Percentiles rank a stretch among this genome's conserved stretches.
phyloP scores from a whole-genome alignment of 2,797 vertebrate genomes.

The Ctenopoma multispine region DNA sequence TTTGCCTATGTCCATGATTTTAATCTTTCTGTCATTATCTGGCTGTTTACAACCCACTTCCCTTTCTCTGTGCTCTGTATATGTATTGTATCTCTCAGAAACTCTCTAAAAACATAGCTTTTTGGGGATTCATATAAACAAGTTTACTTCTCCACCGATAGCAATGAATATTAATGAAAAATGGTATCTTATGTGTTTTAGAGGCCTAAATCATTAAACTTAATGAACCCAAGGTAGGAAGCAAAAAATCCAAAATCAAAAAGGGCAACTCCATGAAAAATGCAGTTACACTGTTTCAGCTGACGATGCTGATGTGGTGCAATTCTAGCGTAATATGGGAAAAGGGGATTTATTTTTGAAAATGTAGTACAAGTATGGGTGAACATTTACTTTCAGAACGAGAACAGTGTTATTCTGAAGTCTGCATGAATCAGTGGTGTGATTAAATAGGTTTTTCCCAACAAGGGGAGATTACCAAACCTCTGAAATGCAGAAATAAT shows the following conservation, averaged over 20 bases:
- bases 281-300: not conserved
- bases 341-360: not conserved
- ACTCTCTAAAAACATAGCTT: slow-evolving; percentile 7
- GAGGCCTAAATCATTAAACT: slow-evolving; percentile 2
- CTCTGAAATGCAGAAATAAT: not conserved
- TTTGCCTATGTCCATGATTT: not conserved
- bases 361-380: not conserved
- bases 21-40: not conserved
- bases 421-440: not conserved
- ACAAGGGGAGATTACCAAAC: slow-evolving; percentile 6
- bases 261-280: not conserved
- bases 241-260: slow-evolving; percentile 8
- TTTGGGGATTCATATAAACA: slow-evolving; percentile 15
- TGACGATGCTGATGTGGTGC: not conserved
- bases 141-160: slow-evolving; percentile 9
- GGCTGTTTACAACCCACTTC: not conserved
- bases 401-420: not conserved
- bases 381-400: not conserved
- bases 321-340: not conserved
- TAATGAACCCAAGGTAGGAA: not conserved
- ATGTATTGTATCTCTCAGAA: slow-evolving; percentile 4
- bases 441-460: slow-evolving; percentile 8
- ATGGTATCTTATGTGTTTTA: slow-evolving; percentile 19
- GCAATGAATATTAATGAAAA: slow-evolving; percentile 16
- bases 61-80: slow-evolving; percentile 3